Base-by-base conservation (phyloP, 2,113 vertebrate genomes). In the Hepsetus odoe region DNA sequence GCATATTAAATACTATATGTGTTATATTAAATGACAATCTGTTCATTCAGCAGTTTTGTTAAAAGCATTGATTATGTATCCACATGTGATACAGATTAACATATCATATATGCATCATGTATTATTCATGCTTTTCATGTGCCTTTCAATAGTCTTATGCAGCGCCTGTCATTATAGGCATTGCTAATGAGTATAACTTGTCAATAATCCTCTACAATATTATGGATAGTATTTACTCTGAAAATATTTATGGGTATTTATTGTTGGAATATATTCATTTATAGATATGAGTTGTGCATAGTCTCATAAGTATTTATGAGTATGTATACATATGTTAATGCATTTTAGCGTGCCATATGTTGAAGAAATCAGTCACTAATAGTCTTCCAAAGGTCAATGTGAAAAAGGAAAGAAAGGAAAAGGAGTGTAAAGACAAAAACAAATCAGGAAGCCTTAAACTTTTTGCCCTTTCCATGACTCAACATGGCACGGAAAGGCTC, bases 401-500 rank as follows among this genome's bases (percentile, higher is more conserved):
- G n/a, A 20, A 49, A 81, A 26, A 40, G 38, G 68, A 46, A 76
- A 66, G 26, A 5, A 46, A 76, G 11, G 28, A 0, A 71, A 42
- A 24, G 22, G 11, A 55, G 3, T 5, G n/a, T 10, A 24, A 18
- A 46, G 2, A 7, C 7, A 46, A 12, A 12, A 12, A 12, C 2
- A 46, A 46, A 46, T n/a, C n/a, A n/a, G 8, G 5, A 55, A 55
- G 51, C 24, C 74, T 68, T 64, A 53, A 5, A 69, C 4, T 53
- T 68, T 30, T 2, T 61, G 32, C 68, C 53, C 69, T 59, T 69
- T 69, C 32, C 70, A 32, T 72, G 61, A 82, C 74, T 72, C 58
- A 53, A 66, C 33, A 76, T 46, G 53, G 9, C 35, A 76, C 38
- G 28, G 20, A 67, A 59, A 80, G 70, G 59, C 38, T 58, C 32